Conservation (phyloP, 2,888 invertebrate genomes). For the Conistra vaccinii region DNA sequence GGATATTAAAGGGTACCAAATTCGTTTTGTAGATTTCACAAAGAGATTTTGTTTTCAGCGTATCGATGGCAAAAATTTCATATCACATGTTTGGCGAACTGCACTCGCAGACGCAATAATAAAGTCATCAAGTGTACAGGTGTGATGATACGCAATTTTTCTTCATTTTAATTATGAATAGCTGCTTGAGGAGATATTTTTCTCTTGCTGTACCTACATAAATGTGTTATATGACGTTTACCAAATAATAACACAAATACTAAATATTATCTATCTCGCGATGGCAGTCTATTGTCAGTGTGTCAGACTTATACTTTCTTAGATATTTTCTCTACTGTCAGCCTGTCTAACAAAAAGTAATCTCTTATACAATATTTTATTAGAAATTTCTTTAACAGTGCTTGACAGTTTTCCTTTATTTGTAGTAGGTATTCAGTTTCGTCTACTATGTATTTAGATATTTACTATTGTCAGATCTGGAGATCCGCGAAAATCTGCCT, state of each 20-base stretch:
- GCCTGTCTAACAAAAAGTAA: slow-evolving; percentile 9
- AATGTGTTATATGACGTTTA: not conserved
- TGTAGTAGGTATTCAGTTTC: not conserved
- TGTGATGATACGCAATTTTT: not conserved
- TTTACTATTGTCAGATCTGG: not conserved
- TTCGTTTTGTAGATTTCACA: not conserved
- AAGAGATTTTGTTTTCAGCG: not conserved
- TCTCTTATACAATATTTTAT: slow-evolving; percentile 9
- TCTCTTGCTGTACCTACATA: not conserved
- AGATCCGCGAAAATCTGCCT: not conserved
- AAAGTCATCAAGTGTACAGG: not conserved
- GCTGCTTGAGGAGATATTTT: not conserved
- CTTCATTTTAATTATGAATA: not conserved
- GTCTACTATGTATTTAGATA: not conserved
- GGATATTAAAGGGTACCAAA: not conserved
- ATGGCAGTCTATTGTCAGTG: slow-evolving; percentile 7
- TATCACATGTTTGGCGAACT: not conserved
- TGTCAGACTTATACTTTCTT: slow-evolving; percentile 11
- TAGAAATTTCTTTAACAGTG: not conserved
- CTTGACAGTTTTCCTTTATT: not conserved
- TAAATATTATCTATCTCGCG: slow-evolving; percentile 6
- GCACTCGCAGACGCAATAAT: not conserved
- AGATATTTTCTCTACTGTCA: not conserved
- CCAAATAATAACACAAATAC: not conserved
- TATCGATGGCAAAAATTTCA: not conserved